Base-by-base conservation (phyloP, 2,113 vertebrate species). In the Plotosus lineatus region DNA sequence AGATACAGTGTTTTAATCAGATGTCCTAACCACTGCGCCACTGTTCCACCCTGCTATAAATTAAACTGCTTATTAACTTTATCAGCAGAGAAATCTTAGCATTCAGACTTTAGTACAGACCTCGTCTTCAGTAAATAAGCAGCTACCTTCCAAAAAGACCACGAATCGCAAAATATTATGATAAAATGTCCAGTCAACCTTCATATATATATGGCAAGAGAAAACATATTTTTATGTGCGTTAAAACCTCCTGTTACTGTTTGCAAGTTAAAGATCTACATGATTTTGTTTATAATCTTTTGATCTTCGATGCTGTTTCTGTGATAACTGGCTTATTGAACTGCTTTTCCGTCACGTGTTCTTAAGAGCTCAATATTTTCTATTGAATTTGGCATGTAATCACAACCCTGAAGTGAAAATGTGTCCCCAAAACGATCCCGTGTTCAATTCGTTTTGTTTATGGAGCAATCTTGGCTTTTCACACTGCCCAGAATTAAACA, bases 401-500 rank as follows among this genome's bases (percentile, higher is more conserved):
- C 50, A 79, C 63, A 69, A 50, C 48, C 31, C n/a, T 79, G 23
- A 19, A 79, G 17, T 17, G 9, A 26, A 79, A 55, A 38, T 26
- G 23, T 36, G 44, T 12, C 33, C 63, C 33, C 23, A 58, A 69
- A 72, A 55, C 17, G 7, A 69, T 69, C 26, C 78, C 15, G 23
- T 33, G 26, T 28, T 58, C 33, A n/a, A 72, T 10, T 17, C n/a
- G 46, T 65, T 65, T 65, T 50, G 58, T 51, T 65, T 78, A 65
- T 10, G 11, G 21, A 19, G 56, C 56, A 77, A 12, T n/a, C 73
- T 55, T 56, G 11, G 51, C 19, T 77, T 65, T 65, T 65, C 26
- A 61, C 26, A 61, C 75, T 63, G 46, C 40, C 28, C 58, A 78
- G 40, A 71, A 3, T 71, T 71, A 71, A 48, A 72, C n/a, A 72